phyloP scores from a whole-genome alignment of 1,140 invertebrate species.

The Cheumatopsyche charites region DNA sequence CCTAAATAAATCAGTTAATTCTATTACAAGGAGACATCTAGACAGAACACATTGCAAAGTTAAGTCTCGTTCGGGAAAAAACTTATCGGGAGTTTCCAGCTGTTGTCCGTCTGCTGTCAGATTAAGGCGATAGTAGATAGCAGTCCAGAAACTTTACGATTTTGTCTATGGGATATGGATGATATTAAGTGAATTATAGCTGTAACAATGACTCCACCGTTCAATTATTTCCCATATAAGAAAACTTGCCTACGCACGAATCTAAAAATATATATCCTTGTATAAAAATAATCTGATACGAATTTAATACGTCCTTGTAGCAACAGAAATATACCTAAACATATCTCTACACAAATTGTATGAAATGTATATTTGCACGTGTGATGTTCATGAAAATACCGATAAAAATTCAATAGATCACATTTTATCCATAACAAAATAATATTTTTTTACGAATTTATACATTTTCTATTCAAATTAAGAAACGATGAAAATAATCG shows the following conservation, averaged over 20 bases:
- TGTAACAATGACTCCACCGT: conserved; percentile 25
- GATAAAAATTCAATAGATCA: too few species aligned
- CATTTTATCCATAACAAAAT: too few species aligned
- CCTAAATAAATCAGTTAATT: conserved; percentile 31
- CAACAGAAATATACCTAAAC: too few species aligned
- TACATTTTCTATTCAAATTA: too few species aligned
- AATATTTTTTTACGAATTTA: too few species aligned
- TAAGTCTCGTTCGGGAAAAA: conserved; percentile 25
- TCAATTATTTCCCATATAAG: conserved; percentile 24
- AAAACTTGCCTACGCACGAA: conserved; percentile 2
- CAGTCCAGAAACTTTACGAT: conserved; percentile 29
- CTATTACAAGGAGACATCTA: conserved; percentile 20
- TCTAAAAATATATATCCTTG: too few species aligned
- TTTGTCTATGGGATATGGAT: conserved; percentile 29
- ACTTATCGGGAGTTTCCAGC: conserved; percentile 24
- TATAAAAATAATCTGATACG: too few species aligned
- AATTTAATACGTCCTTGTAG: too few species aligned
- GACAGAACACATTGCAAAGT: conserved; percentile 26
- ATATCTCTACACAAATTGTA: too few species aligned
- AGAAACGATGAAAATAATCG: too few species aligned
- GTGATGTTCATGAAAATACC: too few species aligned
- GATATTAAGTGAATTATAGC: conserved; percentile 28
- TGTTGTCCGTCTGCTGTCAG: conserved; percentile 37
- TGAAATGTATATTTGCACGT: background rate
- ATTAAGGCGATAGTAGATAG: conserved; percentile 30